Conservation (phyloP, 2,113 vertebrate species). For the Clupea harengus region DNA sequence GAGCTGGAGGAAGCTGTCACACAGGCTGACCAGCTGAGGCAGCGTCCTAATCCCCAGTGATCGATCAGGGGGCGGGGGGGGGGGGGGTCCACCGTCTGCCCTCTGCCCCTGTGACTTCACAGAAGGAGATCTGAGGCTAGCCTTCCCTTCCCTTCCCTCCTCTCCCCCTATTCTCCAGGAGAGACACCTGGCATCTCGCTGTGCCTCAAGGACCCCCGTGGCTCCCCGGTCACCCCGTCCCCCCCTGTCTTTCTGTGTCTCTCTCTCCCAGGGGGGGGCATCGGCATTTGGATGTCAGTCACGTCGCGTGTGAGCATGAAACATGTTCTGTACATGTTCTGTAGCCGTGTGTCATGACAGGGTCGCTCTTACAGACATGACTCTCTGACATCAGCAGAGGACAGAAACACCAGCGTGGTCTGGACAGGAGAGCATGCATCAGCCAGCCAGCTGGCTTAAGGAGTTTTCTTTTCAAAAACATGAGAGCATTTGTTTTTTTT, state of each 20-base stretch:
- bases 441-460: too few species aligned
- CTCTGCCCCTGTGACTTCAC: not conserved
- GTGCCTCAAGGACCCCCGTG: not conserved
- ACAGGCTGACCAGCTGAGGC: conserved; percentile 53
- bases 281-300: not conserved
- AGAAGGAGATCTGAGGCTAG: not conserved
- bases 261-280: not conserved
- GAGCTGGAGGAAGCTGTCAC: conserved; percentile 58
- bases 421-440: not conserved
- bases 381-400: not conserved
- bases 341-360: not conserved
- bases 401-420: not conserved
- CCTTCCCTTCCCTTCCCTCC: not conserved
- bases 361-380: not conserved
- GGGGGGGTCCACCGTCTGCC: not conserved
- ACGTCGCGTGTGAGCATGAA: not conserved
- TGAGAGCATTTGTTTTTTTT: too few species aligned
- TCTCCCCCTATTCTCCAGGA: not conserved
- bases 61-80: not conserved
- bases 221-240: too few species aligned
- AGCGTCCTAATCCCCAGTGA: conserved; percentile 7
- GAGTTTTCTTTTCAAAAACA: too few species aligned
- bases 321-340: not conserved
- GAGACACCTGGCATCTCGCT: not conserved
- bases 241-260: not conserved